Conservation (phyloP, 92 coral and sea anemone genomes). For the Plumapathes pennacea region DNA sequence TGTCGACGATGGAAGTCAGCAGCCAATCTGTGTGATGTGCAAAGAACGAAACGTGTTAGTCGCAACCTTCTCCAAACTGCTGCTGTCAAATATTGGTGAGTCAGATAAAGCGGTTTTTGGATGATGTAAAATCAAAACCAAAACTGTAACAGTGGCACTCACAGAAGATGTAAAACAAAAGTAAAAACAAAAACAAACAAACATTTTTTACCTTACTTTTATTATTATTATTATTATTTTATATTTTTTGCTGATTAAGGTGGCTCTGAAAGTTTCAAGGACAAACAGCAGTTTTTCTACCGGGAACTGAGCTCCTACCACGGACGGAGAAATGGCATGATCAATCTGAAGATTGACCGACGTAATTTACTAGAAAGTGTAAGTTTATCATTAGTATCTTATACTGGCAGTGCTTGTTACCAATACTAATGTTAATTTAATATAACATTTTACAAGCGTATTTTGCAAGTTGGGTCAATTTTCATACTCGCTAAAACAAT, state of each 20-base stretch:
- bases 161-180: background rate
- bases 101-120: no score
- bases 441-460: no score
- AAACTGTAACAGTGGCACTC: no score
- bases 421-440: no score
- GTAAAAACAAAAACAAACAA: background rate
- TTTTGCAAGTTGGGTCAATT: no score
- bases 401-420: background rate
- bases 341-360: constrained; percentile 69
- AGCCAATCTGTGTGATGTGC: constrained; percentile 73
- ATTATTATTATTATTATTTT: background rate
- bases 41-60: constrained; percentile 75
- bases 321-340: constrained; percentile 50
- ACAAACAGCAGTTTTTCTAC: constrained; percentile 79
- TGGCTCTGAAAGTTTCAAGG: constrained; percentile 92
- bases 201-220: background rate
- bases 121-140: no score
- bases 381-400: constrained; percentile 27
- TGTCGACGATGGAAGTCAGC: constrained; percentile 81
- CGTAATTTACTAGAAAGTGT: constrained; percentile 82
- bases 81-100: constrained; percentile 86
- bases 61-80: constrained; percentile 84
- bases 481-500: no score
- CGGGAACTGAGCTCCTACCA: constrained; percentile 64
- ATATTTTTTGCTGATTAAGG: constrained; percentile 31